These are phyloP conservation scores for Harpagifer antarcticus DNA, from an alignment of 2,797 vertebrate genomes.

Conservation along the genomic window DNA sequence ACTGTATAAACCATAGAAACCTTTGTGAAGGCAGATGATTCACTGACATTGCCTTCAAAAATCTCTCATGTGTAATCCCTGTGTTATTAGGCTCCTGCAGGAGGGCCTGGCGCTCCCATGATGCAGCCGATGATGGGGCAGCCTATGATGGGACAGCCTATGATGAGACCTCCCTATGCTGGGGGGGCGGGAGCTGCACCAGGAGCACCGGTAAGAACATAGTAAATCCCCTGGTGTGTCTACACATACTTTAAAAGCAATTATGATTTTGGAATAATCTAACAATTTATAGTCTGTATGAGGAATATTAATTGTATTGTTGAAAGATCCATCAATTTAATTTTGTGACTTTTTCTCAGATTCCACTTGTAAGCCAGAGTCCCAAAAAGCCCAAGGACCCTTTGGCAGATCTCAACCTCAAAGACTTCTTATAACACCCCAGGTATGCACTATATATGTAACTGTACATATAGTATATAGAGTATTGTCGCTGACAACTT, in stretches of 20 bases:
- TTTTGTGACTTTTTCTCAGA: slow-evolving; percentile 75
- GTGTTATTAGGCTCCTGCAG: slow-evolving; percentile 86
- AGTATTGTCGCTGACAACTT: background rate
- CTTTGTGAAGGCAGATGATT: background rate
- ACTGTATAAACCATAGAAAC: background rate
- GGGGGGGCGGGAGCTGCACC: slow-evolving; percentile 84
- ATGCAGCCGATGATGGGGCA: slow-evolving; percentile 94
- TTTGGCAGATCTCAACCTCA: slow-evolving; percentile 98
- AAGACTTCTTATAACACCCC: slow-evolving; percentile 98
- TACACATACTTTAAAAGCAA: background rate
- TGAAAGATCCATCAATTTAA: background rate
- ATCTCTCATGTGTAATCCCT: background rate
- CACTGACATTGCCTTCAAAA: background rate
- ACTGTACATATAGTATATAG: background rate
- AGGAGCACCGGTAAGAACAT: slow-evolving; percentile 88
- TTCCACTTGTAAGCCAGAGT: slow-evolving; percentile 94
- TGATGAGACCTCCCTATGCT: slow-evolving; percentile 94
- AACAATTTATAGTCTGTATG: background rate
- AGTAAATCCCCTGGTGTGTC: background rate
- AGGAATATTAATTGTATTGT: background rate
- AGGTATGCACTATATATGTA: slow-evolving; percentile 79
- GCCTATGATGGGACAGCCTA: slow-evolving; percentile 92
- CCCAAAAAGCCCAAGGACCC: slow-evolving; percentile 99
- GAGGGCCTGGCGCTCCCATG: slow-evolving; percentile 91
- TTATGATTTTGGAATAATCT: background rate